Evolutionary conservation across 1,140 invertebrate genomes (phyloP).

Genomic region (Hyles euphorbiae): DNA sequence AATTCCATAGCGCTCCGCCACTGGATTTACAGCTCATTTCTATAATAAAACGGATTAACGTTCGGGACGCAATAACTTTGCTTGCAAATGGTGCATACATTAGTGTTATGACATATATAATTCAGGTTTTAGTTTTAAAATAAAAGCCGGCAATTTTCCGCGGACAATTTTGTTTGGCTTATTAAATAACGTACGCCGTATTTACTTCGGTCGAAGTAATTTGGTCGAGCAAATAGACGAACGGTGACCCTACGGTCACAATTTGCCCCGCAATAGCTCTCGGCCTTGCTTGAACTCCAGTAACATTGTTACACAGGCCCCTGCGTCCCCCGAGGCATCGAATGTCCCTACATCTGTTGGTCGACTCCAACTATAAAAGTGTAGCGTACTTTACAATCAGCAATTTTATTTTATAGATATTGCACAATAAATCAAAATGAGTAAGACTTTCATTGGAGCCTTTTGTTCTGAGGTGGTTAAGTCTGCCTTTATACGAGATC

Average conservation of each 20-base stretch:
- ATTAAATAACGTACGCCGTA: slow-evolving; percentile 51
- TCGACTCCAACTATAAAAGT: slow-evolving; percentile 50
- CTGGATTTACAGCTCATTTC: slow-evolving; percentile 51
- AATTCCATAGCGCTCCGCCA: slow-evolving; percentile 35
- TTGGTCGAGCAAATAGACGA: slow-evolving; percentile 49
- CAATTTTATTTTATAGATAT: slow-evolving; percentile 61
- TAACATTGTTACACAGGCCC: slow-evolving; percentile 62
- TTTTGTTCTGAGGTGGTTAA: slow-evolving; percentile 29
- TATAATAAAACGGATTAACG: slow-evolving; percentile 55
- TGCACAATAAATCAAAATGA: slow-evolving; percentile 48
- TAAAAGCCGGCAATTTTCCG: slow-evolving; percentile 26
- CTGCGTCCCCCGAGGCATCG: slow-evolving; percentile 48
- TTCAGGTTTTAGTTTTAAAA: slow-evolving; percentile 29
- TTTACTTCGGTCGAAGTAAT: slow-evolving; percentile 53
- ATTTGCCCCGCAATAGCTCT: slow-evolving; percentile 50
- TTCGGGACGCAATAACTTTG: slow-evolving; percentile 47
- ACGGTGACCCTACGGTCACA: slow-evolving; percentile 57
- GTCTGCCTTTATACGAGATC: slow-evolving; percentile 6
- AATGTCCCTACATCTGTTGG: slow-evolving; percentile 58
- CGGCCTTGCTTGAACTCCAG: slow-evolving; percentile 54
- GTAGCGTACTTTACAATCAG: slow-evolving; percentile 48
- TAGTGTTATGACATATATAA: slow-evolving; percentile 44
- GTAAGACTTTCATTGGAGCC: slow-evolving; percentile 30
- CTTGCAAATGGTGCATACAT: slow-evolving; percentile 45
- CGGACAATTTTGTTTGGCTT: slow-evolving; percentile 34